Evolutionary conservation across 2,888 invertebrate species (phyloP).

Genomic region (Ophraella communa): DNA sequence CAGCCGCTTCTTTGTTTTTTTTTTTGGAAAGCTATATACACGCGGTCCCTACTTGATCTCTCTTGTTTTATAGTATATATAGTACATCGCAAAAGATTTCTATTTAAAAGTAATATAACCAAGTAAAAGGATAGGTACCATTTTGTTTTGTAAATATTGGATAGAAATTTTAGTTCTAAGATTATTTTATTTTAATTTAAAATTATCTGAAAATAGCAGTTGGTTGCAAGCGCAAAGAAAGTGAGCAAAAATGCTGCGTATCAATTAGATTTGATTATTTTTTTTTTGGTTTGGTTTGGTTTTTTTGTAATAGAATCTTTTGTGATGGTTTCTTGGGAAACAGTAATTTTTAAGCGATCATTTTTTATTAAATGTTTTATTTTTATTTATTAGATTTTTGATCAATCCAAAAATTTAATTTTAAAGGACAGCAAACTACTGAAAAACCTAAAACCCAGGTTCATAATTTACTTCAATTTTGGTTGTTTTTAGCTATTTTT

Average conservation of each 20-base stretch:
- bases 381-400: not conserved
- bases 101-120: not conserved
- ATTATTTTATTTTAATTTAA: too few relatives aligned
- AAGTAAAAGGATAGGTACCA: too few relatives aligned
- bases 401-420: not conserved
- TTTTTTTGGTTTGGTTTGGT: too few relatives aligned
- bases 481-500: too few relatives aligned
- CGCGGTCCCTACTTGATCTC: slow-evolving; percentile 24
- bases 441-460: not conserved
- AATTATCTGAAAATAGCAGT: too few relatives aligned
- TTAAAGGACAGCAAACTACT: not conserved
- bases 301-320: too few relatives aligned
- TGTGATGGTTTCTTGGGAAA: not conserved
- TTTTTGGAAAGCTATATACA: slow-evolving; percentile 35
- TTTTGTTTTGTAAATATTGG: too few relatives aligned
- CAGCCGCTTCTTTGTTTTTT: slow-evolving; percentile 30
- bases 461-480: too few relatives aligned
- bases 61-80: slow-evolving; percentile 13
- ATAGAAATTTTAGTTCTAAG: too few relatives aligned
- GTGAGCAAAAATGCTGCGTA: too few relatives aligned
- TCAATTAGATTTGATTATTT: too few relatives aligned
- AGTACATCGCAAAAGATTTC: slow-evolving; percentile 2
- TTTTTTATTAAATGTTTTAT: not conserved
- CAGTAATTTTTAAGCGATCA: not conserved
- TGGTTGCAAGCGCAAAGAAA: too few relatives aligned